phyloP scores from a whole-genome alignment of 2,797 vertebrate genomes.

The Spea hammondii region DNA sequence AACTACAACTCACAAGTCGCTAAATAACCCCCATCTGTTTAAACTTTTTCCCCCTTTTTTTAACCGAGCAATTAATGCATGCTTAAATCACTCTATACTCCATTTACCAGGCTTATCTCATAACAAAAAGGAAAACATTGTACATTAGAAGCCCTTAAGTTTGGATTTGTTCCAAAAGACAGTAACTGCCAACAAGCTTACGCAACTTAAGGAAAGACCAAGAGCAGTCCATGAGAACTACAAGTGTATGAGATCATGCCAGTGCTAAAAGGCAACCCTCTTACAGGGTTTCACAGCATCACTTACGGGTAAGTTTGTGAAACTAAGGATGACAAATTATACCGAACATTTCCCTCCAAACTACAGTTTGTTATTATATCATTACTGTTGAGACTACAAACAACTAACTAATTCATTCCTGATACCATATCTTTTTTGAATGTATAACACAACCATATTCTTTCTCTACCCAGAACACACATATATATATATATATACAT shows the following conservation, averaged over 20 bases:
- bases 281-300: constrained; percentile 1
- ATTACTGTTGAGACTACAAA: not conserved
- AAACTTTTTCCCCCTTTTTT: not conserved
- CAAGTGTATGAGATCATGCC: constrained; percentile 33
- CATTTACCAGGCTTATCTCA: constrained; percentile 42
- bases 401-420: not conserved
- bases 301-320: not conserved
- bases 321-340: not conserved
- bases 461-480: no score
- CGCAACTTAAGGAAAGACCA: constrained; percentile 47
- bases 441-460: no score
- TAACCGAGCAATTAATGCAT: not conserved
- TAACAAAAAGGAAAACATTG: constrained; percentile 43
- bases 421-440: not conserved
- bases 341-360: not conserved
- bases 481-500: no score
- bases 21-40: no score
- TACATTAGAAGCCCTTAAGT: constrained; percentile 26
- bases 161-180: constrained; percentile 41
- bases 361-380: not conserved
- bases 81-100: constrained; percentile 24
- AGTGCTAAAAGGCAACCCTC: constrained; percentile 12
- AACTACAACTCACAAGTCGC: no score
- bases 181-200: constrained; percentile 45
- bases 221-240: constrained; percentile 49